Evolutionary conservation across 2,888 invertebrate species (phyloP).

Genomic region (Lingula anatina): DNA sequence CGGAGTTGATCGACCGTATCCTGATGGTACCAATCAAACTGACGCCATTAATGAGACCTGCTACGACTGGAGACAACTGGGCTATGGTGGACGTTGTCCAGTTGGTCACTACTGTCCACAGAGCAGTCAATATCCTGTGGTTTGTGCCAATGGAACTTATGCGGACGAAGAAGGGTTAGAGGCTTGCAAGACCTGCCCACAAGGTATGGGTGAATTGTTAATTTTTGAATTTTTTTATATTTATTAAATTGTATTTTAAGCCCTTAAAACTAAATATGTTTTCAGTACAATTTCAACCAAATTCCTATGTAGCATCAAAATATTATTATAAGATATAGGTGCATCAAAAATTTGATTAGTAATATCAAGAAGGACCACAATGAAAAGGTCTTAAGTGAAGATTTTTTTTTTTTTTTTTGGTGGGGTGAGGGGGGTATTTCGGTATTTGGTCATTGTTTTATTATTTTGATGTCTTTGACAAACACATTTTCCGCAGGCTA

Average conservation of each 20-base stretch:
- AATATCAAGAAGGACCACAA: too few species aligned
- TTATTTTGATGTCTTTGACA: not conserved
- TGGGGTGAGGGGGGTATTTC: too few species aligned
- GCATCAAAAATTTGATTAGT: too few species aligned
- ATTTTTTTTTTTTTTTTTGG: too few species aligned
- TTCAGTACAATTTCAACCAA: too few species aligned
- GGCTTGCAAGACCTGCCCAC: slow-evolving; percentile 31
- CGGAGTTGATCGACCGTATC: slow-evolving; percentile 37
- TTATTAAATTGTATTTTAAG: too few species aligned
- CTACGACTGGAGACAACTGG: slow-evolving; percentile 32
- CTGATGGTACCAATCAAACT: slow-evolving; percentile 30
- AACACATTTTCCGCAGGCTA: slow-evolving; percentile 16
- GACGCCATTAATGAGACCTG: slow-evolving; percentile 26
- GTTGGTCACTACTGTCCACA: slow-evolving; percentile 41
- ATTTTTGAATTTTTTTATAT: too few species aligned
- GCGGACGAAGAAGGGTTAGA: slow-evolving; percentile 31
- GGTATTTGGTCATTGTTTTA: too few species aligned
- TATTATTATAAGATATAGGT: too few species aligned
- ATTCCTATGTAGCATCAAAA: too few species aligned
- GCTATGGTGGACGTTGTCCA: slow-evolving; percentile 39
- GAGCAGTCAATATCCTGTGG: slow-evolving; percentile 32
- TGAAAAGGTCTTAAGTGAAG: not conserved
- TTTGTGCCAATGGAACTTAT: slow-evolving; percentile 44
- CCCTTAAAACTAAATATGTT: too few species aligned
- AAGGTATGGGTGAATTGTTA: too few species aligned